Percentiles rank a stretch among this genome's conserved stretches.
phyloP scores from a whole-genome alignment of 2,113 vertebrate genomes.

The Hydrochoerus hydrochaeris region DNA sequence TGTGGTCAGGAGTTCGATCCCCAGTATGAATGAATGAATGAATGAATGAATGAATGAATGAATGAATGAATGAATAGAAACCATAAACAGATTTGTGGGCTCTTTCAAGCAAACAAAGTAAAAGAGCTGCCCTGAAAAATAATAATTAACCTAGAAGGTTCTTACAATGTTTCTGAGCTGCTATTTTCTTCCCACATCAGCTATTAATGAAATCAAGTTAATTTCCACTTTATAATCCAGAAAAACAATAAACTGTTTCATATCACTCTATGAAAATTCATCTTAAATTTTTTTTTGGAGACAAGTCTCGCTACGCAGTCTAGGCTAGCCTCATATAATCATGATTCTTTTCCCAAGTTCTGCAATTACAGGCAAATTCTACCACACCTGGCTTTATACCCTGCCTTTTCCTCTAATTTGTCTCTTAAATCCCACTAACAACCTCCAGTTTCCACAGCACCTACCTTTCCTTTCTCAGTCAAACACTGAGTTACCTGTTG shows the following conservation, averaged over 20 bases:
- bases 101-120: not conserved
- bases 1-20: no score
- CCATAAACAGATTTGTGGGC: not conserved
- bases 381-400: not conserved
- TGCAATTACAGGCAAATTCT: not conserved
- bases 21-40: no score
- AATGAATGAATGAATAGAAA: no score
- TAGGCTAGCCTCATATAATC: not conserved
- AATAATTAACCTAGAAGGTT: not conserved
- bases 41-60: no score
- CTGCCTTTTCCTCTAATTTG: not conserved
- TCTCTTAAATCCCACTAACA: not conserved
- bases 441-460: not conserved
- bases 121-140: not conserved
- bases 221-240: constrained; percentile 31
- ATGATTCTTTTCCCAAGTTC: not conserved
- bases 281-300: not conserved
- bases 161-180: not conserved
- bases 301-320: not conserved
- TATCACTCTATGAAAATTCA: not conserved
- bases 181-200: constrained; percentile 20
- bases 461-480: not conserved
- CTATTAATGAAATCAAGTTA: not conserved
- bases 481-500: not conserved
- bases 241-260: constrained; percentile 21